phyloP scores from a whole-genome alignment of 1,140 invertebrate genomes.

The Aphelenchoides besseyi region DNA sequence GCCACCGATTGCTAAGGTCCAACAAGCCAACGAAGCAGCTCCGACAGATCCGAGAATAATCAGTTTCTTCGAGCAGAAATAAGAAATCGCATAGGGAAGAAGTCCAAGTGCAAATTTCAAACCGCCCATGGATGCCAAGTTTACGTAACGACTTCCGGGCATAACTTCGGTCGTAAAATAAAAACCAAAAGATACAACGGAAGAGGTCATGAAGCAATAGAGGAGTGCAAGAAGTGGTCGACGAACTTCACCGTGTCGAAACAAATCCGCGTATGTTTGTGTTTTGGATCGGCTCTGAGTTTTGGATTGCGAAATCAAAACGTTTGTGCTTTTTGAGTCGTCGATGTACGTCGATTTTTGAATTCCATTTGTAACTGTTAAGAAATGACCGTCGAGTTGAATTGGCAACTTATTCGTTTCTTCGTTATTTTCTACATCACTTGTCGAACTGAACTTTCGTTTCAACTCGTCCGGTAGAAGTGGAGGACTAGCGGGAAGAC shows the following conservation, averaged over 20 bases:
- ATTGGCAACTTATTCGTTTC: background rate
- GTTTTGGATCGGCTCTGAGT: slow-evolving; percentile 10
- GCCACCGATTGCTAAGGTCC: slow-evolving; percentile 21
- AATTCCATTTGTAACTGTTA: too few relatives aligned
- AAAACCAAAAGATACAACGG: slow-evolving; percentile 58
- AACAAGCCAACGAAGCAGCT: slow-evolving; percentile 35
- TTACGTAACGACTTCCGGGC: slow-evolving; percentile 52
- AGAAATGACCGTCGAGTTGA: too few relatives aligned
- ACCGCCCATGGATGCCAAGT: slow-evolving; percentile 52
- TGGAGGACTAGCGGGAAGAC: background rate
- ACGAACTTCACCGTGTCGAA: slow-evolving; percentile 33
- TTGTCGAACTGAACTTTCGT: background rate
- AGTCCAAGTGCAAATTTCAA: slow-evolving; percentile 43
- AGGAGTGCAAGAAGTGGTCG: slow-evolving; percentile 42
- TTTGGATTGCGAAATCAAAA: background rate
- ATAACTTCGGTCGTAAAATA: slow-evolving; percentile 56
- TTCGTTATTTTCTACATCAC: background rate
- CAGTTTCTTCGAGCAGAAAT: background rate
- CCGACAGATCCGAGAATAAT: slow-evolving; percentile 19
- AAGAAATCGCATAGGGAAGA: slow-evolving; percentile 42
- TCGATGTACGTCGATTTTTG: background rate
- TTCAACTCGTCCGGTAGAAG: slow-evolving; percentile 16
- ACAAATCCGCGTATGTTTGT: slow-evolving; percentile 45
- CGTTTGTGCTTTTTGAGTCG: background rate
- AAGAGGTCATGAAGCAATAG: slow-evolving; percentile 56